Evolutionary conservation across 1,140 invertebrate genomes (phyloP), one percentile per base, ranked within the genome.

Genomic region (Maniola jurtina): DNA sequence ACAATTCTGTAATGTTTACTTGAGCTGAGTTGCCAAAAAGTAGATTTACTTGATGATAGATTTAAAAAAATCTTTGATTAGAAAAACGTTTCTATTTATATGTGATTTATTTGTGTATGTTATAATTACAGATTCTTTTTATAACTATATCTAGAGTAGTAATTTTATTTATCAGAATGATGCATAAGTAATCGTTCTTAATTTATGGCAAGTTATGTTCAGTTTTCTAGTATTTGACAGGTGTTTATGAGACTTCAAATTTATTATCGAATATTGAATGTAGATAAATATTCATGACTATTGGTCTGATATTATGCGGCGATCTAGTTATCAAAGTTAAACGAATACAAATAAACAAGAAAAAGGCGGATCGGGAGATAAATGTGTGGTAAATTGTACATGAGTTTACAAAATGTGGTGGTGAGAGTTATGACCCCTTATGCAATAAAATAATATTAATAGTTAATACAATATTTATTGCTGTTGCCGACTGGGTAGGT

Each of bases 341-440:
- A 63, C 38, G 61, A 42, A 63, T 55, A 63, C 61, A 65, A 58
- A 65, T 59, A 65, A 45, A 65, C 63, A 65, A 65, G 63, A 65
- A 59, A 58, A 16, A 65, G 63, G 63, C 63, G 63, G 56, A 35
- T 6, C 63, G 10, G 38, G 33, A 52, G 35, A 61, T 61, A 61
- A 40, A 61, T 52, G 50, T 16, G 47, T 52, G 14, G 50, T 55
- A 48, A 63, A 63, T 34, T 25, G 61, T 63, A 54, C 48, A 52
- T 16, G 38, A 45, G 61, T 25, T 38, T 62, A 40, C n/a, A 16
- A 63, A 38, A 63, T 42, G 13, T 63, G 38, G 25, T 35, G 13
- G 16, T 62, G 34, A 13, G 33, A 42, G 25, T 60, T 60, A 60
- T 60, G 45, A 13, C 16, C 47, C 50, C 11, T 54, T 36, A 25